Conservation (phyloP, 2,797 vertebrate species). For the Pantherophis alleghaniensis region DNA sequence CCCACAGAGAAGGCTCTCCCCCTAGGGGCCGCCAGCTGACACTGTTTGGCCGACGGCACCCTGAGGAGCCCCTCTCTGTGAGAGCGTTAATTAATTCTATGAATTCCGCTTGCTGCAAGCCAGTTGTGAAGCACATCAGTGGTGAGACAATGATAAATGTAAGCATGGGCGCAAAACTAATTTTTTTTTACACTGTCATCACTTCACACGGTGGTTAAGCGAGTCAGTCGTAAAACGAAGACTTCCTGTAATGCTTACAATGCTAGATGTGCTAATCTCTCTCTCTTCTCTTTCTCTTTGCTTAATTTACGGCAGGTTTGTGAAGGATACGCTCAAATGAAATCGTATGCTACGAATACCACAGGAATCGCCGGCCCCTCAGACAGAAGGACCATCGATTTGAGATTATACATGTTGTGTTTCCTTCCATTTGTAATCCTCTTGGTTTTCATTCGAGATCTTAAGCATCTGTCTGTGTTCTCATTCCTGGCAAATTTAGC, state of each 20-base stretch:
- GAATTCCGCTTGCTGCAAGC: too few species aligned
- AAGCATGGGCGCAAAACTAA: neutral
- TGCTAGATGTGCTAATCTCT: neutral
- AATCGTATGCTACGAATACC: constrained; percentile 35
- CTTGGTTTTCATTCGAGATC: constrained; percentile 82
- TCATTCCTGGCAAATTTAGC: constrained; percentile 81
- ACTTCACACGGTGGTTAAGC: neutral
- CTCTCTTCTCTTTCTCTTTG: neutral
- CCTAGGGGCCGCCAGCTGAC: too few species aligned
- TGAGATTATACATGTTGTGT: constrained; percentile 83
- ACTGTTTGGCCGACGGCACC: too few species aligned
- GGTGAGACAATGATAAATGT: too few species aligned
- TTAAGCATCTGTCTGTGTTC: constrained; percentile 79
- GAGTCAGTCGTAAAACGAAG: neutral
- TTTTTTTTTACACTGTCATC: neutral
- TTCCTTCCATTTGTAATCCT: constrained; percentile 82
- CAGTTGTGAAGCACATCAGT: too few species aligned
- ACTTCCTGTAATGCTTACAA: neutral
- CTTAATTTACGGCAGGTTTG: constrained; percentile 70
- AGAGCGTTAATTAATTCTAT: too few species aligned
- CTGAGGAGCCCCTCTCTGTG: too few species aligned
- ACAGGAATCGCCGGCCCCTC: constrained; percentile 46
- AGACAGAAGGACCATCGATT: constrained; percentile 70
- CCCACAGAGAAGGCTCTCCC: too few species aligned
- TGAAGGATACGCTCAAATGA: constrained; percentile 75